Evolutionary conservation across 2,888 invertebrate species (phyloP), one percentile per base, ranked within the genome.

Genomic region (Drosophila emarginata): DNA sequence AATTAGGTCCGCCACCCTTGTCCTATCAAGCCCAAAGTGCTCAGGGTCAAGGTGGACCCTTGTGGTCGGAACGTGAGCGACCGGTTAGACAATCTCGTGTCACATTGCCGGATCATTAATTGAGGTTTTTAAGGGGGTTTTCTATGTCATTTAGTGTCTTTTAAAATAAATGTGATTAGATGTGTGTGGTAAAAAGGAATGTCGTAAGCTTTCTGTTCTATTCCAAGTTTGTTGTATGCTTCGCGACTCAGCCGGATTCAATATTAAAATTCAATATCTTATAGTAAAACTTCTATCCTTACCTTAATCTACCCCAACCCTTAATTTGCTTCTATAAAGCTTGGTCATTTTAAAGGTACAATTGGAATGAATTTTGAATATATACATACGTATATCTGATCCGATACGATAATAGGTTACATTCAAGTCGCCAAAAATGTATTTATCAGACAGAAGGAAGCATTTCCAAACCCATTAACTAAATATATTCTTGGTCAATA

Each of bases 21-120:
- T 80, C 87, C 15, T 83, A 83, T 23, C 88, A 84, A 68, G 81
- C 87, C 4, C 83, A 87, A 37, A 87, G 71, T 26, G 87, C 73
- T 0, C 75, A 69, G 21, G 72, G 69, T 12, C 75, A 77, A 11
- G 58, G 50, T 37, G 56, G 72, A 0, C 64, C 85, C 0, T 54
- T 81, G 26, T 87, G 88, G 82, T 69, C 83, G n/a, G 84, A 80
- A 2, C 45, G 79, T 6, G 87, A 82, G 4, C 45, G 83, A 4
- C 67, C 88, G 6, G 78, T 74, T 18, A 67, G 88, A 77, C 74
- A 87, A 77, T 77, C 89, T 61, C 58, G 77, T 54, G 53, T 84
- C 67, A 58, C 89, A 64, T 39, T 61, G 32, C 78, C 62, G 79
- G 77, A 79, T 93, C 72, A 96, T 96, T 87, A 70, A 54, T 54